A percentile compares a stretch with the other conserved stretches of the same genome.
phyloP scores from a whole-genome alignment of 2,113 vertebrate species.

The Naja naja region DNA sequence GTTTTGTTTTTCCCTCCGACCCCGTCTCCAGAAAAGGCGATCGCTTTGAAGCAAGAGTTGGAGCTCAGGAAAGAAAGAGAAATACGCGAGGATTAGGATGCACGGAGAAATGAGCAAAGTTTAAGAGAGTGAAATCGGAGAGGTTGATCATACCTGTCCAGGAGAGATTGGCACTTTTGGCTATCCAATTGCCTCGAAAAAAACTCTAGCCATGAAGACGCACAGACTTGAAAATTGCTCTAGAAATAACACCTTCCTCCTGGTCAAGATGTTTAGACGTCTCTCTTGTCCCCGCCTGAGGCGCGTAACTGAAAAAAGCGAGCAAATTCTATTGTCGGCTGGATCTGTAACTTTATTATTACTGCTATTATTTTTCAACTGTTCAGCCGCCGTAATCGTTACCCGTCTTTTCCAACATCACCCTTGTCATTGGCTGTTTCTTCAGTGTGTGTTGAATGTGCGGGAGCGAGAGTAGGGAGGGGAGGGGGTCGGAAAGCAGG shows the following conservation, averaged over 20 bases:
- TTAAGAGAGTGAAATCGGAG: background rate
- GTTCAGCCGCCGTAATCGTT: background rate
- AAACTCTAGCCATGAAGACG: slow-evolving; percentile 4
- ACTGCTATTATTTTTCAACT: background rate
- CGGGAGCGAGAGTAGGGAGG: slow-evolving; percentile 24
- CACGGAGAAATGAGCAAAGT: background rate
- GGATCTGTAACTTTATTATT: background rate
- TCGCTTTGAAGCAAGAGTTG: background rate
- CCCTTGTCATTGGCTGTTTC: slow-evolving; percentile 10
- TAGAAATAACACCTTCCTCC: background rate
- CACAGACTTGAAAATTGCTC: background rate
- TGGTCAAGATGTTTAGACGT: background rate
- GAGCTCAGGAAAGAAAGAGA: background rate
- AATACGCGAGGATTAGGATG: background rate
- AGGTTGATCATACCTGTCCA: slow-evolving; percentile 55
- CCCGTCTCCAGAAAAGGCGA: background rate
- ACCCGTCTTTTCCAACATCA: background rate
- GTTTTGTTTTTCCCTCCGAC: background rate
- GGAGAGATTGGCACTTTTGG: background rate
- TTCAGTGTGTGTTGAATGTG: slow-evolving; percentile 57
- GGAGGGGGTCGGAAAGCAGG: slow-evolving; percentile 73
- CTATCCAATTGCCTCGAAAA: slow-evolving; percentile 22
- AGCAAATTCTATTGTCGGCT: background rate
- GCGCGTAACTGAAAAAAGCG: background rate
- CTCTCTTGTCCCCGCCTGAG: background rate